Evolutionary conservation across 2,113 vertebrate species (phyloP).

Genomic region (Furnarius figulus): DNA sequence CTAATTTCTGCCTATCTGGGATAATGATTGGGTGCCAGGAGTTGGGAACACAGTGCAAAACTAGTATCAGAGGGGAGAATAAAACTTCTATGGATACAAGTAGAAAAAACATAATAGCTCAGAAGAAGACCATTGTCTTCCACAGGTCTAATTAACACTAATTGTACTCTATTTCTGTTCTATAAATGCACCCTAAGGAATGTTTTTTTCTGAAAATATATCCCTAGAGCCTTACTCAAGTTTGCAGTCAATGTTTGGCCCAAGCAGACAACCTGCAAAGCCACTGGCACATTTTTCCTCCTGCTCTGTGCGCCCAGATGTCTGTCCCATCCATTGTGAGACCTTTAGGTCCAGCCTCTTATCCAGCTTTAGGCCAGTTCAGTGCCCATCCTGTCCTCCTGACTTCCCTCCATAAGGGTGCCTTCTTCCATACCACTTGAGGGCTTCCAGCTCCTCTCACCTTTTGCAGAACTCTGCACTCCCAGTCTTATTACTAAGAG

Average conservation of each 20-base stretch:
- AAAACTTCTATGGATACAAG: neutral
- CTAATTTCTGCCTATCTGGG: neutral
- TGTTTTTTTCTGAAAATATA: neutral
- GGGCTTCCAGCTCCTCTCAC: neutral
- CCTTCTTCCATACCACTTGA: neutral
- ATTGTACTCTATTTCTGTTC: neutral
- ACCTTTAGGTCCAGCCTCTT: neutral
- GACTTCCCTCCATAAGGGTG: neutral
- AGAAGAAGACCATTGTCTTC: neutral
- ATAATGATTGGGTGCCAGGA: neutral
- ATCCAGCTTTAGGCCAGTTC: neutral
- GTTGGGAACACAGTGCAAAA: neutral
- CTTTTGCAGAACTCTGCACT: neutral
- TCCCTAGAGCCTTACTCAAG: neutral
- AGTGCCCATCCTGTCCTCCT: neutral
- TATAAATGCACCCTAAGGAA: neutral
- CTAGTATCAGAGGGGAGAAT: neutral
- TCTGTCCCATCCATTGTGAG: neutral
- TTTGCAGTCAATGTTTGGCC: too few species aligned
- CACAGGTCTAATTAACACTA: neutral
- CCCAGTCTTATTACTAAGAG: neutral
- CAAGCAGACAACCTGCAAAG: neutral
- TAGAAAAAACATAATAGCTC: neutral
- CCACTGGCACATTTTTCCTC: accelerated
- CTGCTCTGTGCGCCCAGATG: neutral